Evolutionary conservation across 1,140 invertebrate species (phyloP).

Genomic region (Drosophila ambigua): DNA sequence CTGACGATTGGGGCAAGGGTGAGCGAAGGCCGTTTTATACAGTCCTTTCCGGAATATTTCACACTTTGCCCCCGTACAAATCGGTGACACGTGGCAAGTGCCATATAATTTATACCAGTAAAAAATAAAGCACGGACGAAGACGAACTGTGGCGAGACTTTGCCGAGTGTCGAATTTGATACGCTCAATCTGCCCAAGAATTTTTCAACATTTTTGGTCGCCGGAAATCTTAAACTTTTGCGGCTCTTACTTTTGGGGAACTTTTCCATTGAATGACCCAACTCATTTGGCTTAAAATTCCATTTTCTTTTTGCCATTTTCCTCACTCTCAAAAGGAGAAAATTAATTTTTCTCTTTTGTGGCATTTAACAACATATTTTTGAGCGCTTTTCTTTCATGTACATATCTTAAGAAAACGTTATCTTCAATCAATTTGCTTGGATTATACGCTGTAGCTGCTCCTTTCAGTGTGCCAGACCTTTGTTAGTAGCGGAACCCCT

Average conservation of each 20-base stretch:
- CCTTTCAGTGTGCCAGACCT: slow-evolving; percentile 51
- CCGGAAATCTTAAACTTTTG: slow-evolving; percentile 28
- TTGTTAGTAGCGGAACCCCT: slow-evolving; percentile 9
- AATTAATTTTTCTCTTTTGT: slow-evolving; percentile 60
- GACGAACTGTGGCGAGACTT: slow-evolving; percentile 38
- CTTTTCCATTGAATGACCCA: slow-evolving; percentile 4
- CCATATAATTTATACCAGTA: slow-evolving; percentile 73
- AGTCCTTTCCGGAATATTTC: slow-evolving; percentile 80
- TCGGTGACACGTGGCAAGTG: slow-evolving; percentile 78
- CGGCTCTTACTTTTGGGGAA: neutral
- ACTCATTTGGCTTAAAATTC: slow-evolving; percentile 63
- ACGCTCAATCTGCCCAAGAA: slow-evolving; percentile 52
- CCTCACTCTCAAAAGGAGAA: slow-evolving; percentile 41
- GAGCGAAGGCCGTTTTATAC: slow-evolving; percentile 58
- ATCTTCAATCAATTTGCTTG: slow-evolving; percentile 60
- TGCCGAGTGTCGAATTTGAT: slow-evolving; percentile 54
- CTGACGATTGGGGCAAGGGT: slow-evolving; percentile 48
- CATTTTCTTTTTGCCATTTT: slow-evolving; percentile 3
- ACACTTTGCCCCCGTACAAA: slow-evolving; percentile 72
- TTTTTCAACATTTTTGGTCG: slow-evolving; percentile 20
- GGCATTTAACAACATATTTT: slow-evolving; percentile 46
- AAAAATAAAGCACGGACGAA: slow-evolving; percentile 32
- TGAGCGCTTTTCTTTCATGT: slow-evolving; percentile 42
- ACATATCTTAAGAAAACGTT: slow-evolving; percentile 18
- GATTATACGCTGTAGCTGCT: slow-evolving; percentile 66